Evolutionary conservation across 2,888 invertebrate genomes (phyloP), one percentile per base, ranked within the genome.

Genomic region (Cordilura impudica): DNA sequence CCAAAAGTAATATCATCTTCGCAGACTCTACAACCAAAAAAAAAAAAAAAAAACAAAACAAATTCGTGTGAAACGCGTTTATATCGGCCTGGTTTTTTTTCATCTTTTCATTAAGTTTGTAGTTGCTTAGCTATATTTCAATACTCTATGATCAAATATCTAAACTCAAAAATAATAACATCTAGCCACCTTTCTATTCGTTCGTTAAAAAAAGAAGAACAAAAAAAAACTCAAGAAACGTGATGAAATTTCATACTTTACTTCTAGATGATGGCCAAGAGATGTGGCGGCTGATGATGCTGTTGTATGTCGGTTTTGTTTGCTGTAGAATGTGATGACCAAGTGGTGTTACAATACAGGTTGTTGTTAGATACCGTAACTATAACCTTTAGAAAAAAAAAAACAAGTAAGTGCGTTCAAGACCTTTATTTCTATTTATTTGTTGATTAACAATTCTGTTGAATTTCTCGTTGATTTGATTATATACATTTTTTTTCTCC

Each of bases 211-310:
- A 16, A 58, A 61, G 66, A 49, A 10, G n/a, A 31, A 39, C 12
- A 39, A 67, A 79, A n/a, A n/a, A n/a, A n/a, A n/a, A n/a, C n/a
- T n/a, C n/a, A n/a, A n/a, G n/a, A n/a, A 75, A 79, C 79, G 79
- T 79, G 79, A 79, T 79, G 79, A 79, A 79, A 79, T 79, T 75
- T 79, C 67, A 72, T 75, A 63, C 53, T 51, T 31, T 12, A 56
- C 61, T 43, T 47, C 53, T 16, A 26, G 54, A 75, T 19, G 23
- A 71, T 43, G 60, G 49, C 49, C 18, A 61, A 31, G 54, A 45
- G 60, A 56, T 43, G 63, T 47, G 7, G 73, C 51, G 16, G 69
- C 19, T 49, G 51, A 49, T 29, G 61, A 61, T 63, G 75, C 67
- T 53, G 74, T 31, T 56, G 35, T 35, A n/a, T 47, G 7, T 19